Evolutionary conservation across 2,113 vertebrate genomes (phyloP).

Genomic region (Alouatta palliata): DNA sequence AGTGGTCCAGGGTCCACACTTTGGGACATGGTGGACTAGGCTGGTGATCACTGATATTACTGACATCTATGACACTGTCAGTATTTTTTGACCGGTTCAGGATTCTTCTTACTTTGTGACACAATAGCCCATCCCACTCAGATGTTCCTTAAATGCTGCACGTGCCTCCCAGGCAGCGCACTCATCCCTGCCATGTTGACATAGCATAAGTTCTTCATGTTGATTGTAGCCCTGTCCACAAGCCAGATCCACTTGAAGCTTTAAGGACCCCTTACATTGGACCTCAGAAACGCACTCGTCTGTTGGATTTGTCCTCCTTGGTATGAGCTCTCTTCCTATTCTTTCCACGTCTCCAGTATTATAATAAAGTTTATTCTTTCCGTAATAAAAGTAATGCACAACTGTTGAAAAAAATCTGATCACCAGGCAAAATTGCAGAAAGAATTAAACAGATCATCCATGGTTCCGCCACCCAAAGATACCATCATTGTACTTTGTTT

Average conservation of each 20-base stretch:
- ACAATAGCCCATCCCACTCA: background rate
- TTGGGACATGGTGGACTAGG: background rate
- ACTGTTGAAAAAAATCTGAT: background rate
- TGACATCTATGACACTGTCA: background rate
- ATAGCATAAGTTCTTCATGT: background rate
- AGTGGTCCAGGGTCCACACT: background rate
- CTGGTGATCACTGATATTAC: background rate
- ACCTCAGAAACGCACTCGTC: rapidly evolving
- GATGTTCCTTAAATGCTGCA: background rate
- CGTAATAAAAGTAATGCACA: background rate
- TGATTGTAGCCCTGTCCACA: background rate
- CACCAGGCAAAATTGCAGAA: background rate
- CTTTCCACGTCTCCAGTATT: background rate
- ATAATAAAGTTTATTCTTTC: background rate
- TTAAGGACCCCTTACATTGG: background rate
- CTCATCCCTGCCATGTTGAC: no score
- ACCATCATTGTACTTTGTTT: background rate
- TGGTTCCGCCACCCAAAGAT: background rate
- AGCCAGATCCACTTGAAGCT: background rate
- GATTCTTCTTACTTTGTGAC: background rate
- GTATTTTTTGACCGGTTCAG: background rate
- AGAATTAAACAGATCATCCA: background rate
- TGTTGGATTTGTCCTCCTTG: background rate
- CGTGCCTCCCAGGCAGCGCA: background rate
- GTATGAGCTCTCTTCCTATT: background rate